These are phyloP conservation scores for Drosophila dunni DNA, from an alignment of 1,140 invertebrate genomes.

Conservation along the genomic window DNA sequence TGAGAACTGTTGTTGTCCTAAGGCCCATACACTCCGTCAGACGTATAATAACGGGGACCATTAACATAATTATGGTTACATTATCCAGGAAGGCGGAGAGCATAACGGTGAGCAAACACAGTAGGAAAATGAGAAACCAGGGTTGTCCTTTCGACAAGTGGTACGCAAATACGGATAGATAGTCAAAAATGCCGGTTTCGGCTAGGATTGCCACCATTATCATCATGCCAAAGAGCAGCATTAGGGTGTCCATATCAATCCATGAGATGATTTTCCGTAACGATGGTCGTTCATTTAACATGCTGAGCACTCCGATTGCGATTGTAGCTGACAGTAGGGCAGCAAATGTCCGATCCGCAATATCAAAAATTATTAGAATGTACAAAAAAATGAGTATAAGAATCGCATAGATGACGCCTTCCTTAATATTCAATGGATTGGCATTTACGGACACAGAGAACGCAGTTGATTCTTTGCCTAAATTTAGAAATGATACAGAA, in stretches of 20 bases:
- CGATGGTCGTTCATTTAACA: conserved; percentile 89
- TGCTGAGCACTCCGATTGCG: conserved; percentile 89
- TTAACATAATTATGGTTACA: conserved; percentile 93
- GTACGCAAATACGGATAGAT: conserved; percentile 87
- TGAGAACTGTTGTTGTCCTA: conserved; percentile 91
- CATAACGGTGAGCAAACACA: conserved; percentile 91
- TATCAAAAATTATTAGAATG: conserved; percentile 92
- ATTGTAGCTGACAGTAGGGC: conserved; percentile 91
- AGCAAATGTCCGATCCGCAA: conserved; percentile 91
- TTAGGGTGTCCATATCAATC: conserved; percentile 93
- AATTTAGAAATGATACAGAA: not conserved
- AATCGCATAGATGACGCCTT: conserved; percentile 89
- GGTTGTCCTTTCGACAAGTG: conserved; percentile 90
- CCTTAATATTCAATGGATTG: not conserved
- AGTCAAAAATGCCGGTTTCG: conserved; percentile 95
- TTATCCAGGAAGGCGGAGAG: conserved; percentile 94
- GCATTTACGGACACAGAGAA: conserved; percentile 15
- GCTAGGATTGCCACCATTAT: conserved; percentile 92
- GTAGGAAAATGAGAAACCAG: conserved; percentile 91
- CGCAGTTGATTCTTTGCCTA: conserved; percentile 2
- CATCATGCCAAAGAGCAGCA: conserved; percentile 96
- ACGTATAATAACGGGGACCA: conserved; percentile 94
- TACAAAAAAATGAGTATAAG: conserved; percentile 90
- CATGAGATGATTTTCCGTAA: conserved; percentile 90
- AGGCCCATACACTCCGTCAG: conserved; percentile 94